Percentiles rank a stretch among this genome's conserved stretches.
Conservation (phyloP, 2,888 invertebrate species). For the Drosophila histrio region DNA sequence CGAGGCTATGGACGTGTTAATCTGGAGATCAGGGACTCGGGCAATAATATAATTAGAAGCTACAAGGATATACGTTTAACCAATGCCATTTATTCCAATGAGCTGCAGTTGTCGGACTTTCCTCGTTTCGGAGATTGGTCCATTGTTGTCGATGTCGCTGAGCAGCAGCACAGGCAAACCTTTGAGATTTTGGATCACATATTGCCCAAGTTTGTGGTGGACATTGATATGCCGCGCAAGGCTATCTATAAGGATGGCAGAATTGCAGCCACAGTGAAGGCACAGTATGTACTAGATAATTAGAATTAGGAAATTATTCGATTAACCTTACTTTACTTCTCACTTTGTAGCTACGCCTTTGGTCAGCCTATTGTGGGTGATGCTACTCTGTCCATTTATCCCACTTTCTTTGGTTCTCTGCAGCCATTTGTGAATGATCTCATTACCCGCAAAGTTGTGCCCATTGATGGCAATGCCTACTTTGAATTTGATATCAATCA, state of each 20-base stretch:
- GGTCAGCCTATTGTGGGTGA: slow-evolving; percentile 95
- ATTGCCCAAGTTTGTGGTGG: slow-evolving; percentile 96
- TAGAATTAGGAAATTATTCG: not conserved
- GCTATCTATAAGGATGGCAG: slow-evolving; percentile 93
- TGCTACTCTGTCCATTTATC: slow-evolving; percentile 93
- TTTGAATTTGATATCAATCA: slow-evolving; percentile 91
- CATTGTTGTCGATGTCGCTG: slow-evolving; percentile 89
- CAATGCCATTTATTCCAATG: slow-evolving; percentile 91
- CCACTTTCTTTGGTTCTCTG: slow-evolving; percentile 87
- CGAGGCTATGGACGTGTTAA: slow-evolving; percentile 87
- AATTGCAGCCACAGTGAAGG: slow-evolving; percentile 89
- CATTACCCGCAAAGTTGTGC: slow-evolving; percentile 89
- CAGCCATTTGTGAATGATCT: slow-evolving; percentile 83
- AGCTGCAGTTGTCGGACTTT: slow-evolving; percentile 89
- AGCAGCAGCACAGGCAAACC: slow-evolving; percentile 82
- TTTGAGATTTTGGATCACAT: slow-evolving; percentile 94
- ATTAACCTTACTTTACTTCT: not conserved
- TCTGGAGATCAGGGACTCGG: slow-evolving; percentile 90
- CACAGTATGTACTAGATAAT: slow-evolving; percentile 83
- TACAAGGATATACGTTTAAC: slow-evolving; percentile 89
- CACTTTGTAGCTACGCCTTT: slow-evolving; percentile 78
- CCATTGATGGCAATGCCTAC: slow-evolving; percentile 87
- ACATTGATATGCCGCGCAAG: slow-evolving; percentile 92
- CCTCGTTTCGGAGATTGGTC: slow-evolving; percentile 96
- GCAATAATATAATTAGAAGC: slow-evolving; percentile 92